Evolutionary conservation across 2,888 invertebrate species (phyloP).

Genomic region (Cheilosia variabilis): DNA sequence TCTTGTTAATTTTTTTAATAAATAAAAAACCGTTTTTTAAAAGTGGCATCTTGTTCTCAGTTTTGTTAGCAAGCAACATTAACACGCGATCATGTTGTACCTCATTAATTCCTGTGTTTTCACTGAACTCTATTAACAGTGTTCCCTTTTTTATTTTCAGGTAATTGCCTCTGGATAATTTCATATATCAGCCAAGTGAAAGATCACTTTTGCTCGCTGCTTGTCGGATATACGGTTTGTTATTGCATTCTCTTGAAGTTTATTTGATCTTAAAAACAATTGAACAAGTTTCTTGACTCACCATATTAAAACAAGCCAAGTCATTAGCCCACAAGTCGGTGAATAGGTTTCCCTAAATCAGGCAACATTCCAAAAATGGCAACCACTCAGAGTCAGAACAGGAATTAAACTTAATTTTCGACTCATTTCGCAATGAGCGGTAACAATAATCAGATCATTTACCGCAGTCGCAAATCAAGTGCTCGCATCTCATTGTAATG

Average conservation of each 20-base stretch:
- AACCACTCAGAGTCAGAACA: neutral
- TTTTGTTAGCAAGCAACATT: too few species aligned
- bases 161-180: too few species aligned
- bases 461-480: constrained; percentile 16
- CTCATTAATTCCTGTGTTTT: too few species aligned
- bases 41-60: too few species aligned
- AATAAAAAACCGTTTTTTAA: too few species aligned
- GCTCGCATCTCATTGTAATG: constrained; percentile 10
- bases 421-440: constrained; percentile 12
- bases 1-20: too few species aligned
- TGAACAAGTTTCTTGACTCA: neutral
- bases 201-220: neutral
- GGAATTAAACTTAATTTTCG: neutral
- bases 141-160: too few species aligned
- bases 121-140: too few species aligned
- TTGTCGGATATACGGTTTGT: too few species aligned
- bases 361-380: constrained; percentile 6
- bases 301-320: neutral
- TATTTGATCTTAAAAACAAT: neutral
- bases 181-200: neutral
- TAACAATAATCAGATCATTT: constrained; percentile 13
- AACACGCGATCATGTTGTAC: too few species aligned
- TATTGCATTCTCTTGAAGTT: neutral
- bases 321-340: neutral
- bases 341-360: neutral